Base-by-base conservation (phyloP, 2,113 vertebrate genomes). In the Ginglymostoma cirratum region DNA sequence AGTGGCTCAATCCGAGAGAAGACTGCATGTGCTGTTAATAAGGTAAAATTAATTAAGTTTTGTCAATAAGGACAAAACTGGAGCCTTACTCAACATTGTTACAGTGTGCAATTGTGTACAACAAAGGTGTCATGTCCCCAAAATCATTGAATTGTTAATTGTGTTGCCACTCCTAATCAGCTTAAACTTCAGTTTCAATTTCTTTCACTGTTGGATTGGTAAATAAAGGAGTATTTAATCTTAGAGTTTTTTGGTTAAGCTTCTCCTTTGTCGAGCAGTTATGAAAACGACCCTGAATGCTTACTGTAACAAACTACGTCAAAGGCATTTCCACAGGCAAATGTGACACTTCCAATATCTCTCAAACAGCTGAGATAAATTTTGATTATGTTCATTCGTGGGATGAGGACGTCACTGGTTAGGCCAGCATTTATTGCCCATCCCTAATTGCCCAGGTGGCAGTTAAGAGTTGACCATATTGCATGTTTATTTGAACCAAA, bases 21-120 rank as follows among this genome's bases (percentile, higher is more conserved):
- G 97, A 99, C 99, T 14, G 98, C 98, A 0, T 99, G 99, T 97
- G 98, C 99, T 96, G 99, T 99, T 96, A 99, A 99, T 97, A 99
- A 99, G 99, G 99, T 99, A 97, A 92, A 38, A 78, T 24, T 21
- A 30, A 19, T 78, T 65, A 0, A 7, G 12, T 21, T 87, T 24
- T 86, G 83, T n/a, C 27, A 69, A 5, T 86, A 23, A 5, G 17
- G 86, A 48, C 48, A 61, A 89, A 55, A 15, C 0, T 89, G 48
- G 48, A 89, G 23, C 45, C 86, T 89, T 55, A 7, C 23, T 87
- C 6, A 55, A 52, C 48, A 87, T 52, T 12, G 24, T 87, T 27
- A 34, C 27, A 17, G 45, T 3, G 55, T 61, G 55, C 48, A 69
- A 38, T 70, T 67, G 38, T 19, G 15, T 52, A 61, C 66, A 23